Evolutionary conservation across 2,888 invertebrate species (phyloP), one percentile per base, ranked within the genome.

Genomic region (Pterostichus madidus): DNA sequence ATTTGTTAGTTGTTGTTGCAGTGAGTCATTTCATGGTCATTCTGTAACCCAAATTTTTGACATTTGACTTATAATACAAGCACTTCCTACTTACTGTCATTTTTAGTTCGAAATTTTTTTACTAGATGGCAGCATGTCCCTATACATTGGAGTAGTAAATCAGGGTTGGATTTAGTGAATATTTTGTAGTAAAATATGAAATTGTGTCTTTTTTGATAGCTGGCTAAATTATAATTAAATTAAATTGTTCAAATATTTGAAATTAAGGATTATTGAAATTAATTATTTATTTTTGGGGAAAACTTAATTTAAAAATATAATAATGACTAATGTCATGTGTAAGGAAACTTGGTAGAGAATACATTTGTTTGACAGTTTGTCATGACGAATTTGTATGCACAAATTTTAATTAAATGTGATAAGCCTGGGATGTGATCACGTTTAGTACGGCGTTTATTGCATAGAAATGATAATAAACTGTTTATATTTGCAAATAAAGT

Each of bases 11-110:
- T 64, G 64, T 64, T 35, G 35, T 13, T 64, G 13, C 64, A 49
- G 64, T 79, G 59, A 79, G 32, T 79, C 79, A 79, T 71, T 71
- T 44, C 68, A 71, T 71, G 68, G 68, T 64, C 79, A 64, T 79
- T 79, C 64, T 79, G 24, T 79, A 52, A 76, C 76, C 52, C 56
- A 15, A 24, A 59, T 78, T 78, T 79, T 79, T 79, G 79, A 79
- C 79, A 64, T 61, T 49, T 71, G 68, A 64, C 64, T 64, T n/a
- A 3, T 6, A 24, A 24, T 24, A 3, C 24, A 24, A 17, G 5
- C 44, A 71, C 44, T 64, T 64, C 64, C 64, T 64, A 35, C 6
- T 64, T 59, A 5, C 11, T 59, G 8, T 59, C 59, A 59, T 59
- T 49, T 49, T 6, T 35, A 13, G 13, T 64, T 35, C 13, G 13